Evolutionary conservation across 1,140 invertebrate genomes (phyloP).

Genomic region (Scaptodrosophila lebanonensis): DNA sequence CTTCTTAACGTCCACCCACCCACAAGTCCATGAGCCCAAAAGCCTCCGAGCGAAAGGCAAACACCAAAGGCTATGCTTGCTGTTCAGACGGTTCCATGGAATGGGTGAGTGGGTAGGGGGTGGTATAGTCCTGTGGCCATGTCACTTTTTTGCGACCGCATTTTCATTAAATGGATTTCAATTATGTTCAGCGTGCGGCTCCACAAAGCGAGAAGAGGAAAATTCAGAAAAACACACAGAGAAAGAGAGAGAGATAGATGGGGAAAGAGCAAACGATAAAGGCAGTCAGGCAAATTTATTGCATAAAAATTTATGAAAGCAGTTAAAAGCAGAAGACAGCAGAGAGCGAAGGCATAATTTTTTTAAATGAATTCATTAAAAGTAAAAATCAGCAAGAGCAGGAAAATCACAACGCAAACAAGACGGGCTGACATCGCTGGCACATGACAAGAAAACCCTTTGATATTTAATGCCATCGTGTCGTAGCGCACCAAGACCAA

Average conservation of each 20-base stretch:
- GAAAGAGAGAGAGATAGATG: conserved; percentile 2
- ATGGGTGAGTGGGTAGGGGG: background rate
- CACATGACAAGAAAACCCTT: conserved; percentile 37
- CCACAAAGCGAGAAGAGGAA: too few species aligned
- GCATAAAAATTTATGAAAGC: conserved; percentile 63
- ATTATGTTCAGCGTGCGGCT: conserved; percentile 47
- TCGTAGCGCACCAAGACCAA: too few species aligned
- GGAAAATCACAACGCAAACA: conserved; percentile 60
- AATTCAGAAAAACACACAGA: conserved; percentile 12
- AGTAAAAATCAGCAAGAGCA: conserved; percentile 61
- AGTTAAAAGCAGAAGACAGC: conserved; percentile 38
- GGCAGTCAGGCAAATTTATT: conserved; percentile 38
- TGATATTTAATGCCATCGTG: conserved; percentile 66
- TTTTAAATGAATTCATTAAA: conserved; percentile 72
- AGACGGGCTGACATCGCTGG: conserved; percentile 18
- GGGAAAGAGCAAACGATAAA: background rate
- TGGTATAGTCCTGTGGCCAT: background rate
- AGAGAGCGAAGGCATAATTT: conserved; percentile 16
- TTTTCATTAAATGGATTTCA: conserved; percentile 75
- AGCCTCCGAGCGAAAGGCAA: background rate
- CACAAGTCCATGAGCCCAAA: conserved; percentile 31
- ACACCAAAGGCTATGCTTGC: background rate
- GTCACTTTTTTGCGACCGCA: conserved; percentile 55
- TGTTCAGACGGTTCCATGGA: too few species aligned
- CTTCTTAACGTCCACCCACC: conserved; percentile 1